Percentiles rank a stretch among this genome's conserved stretches.
phyloP scores from a whole-genome alignment of 1,140 invertebrate genomes.

The Drosophila willistoni region DNA sequence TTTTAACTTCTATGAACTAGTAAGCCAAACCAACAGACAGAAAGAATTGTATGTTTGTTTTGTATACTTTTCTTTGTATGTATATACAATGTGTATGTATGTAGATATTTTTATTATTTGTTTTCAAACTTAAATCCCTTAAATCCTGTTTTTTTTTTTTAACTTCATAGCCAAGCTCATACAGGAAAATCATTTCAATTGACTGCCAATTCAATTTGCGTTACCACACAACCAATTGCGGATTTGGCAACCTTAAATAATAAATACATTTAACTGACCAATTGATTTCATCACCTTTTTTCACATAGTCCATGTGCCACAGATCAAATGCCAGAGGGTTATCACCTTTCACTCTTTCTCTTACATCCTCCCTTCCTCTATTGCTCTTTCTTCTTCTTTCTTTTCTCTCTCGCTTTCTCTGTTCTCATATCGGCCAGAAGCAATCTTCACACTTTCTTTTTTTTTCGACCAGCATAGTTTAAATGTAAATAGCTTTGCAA shows the following conservation, averaged over 20 bases:
- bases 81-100: too few species aligned
- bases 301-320: background rate
- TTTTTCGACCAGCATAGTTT: too few species aligned
- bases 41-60: too few species aligned
- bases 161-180: background rate
- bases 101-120: too few species aligned
- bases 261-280: constrained; percentile 4
- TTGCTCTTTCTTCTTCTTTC: too few species aligned
- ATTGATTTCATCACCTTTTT: background rate
- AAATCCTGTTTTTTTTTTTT: too few species aligned
- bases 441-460: background rate
- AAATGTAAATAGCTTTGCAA: constrained; percentile 15
- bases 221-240: background rate
- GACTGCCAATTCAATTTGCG: background rate
- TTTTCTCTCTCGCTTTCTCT: background rate
- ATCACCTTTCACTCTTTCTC: background rate
- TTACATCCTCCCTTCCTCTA: background rate
- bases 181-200: background rate
- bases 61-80: too few species aligned
- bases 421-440: background rate
- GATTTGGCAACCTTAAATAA: background rate
- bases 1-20: too few species aligned
- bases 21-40: too few species aligned
- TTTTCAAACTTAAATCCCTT: too few species aligned
- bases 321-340: constrained; percentile 3